Evolutionary conservation across 2,113 vertebrate genomes (phyloP), one percentile per base, ranked within the genome.

Genomic region (Notiomystis cincta): DNA sequence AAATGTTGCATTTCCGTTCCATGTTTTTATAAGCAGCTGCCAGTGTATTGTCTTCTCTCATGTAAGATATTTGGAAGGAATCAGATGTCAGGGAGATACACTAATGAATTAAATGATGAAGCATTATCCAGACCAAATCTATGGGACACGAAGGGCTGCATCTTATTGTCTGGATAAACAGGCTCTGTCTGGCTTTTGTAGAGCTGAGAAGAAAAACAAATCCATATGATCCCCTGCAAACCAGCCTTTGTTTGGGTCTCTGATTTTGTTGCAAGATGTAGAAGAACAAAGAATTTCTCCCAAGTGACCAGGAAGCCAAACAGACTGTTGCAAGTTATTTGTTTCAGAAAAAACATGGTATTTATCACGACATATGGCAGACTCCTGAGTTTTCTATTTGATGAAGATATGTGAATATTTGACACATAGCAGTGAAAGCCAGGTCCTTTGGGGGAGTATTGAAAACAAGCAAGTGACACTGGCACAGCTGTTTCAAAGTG

Each of bases 401-500:
- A 45, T 73, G 58, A 84, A 72, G 81, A 22, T 92, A 64, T 2
- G 15, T 53, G 47, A 84, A 51, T 87, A 75, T 89, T 84, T 87
- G 87, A 75, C 1, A 1, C 8, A 2, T 42, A 57, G 25, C 16
- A 27, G 45, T 79, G 75, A 85, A 82, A 28, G 51, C 30, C 37
- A 47, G 9, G n/a, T 76, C 57, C 57, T 94, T 67, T 75, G 77
- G 73, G 79, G 35, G 13, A 91, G 17, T 78, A 70, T 8, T 75
- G 87, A 56, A 86, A 78, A 70, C 50, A 53, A 75, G 25, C 33
- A 35, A 47, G 44, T 81, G 57, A 66, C 54, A 33, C 27, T 86
- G 51, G 40, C 80, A 89, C 77, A 84, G 57, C 77, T 96, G 60
- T 81, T 94, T 91, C 62, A 91, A 87, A 94, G 78, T 76, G 24